phyloP scores from a whole-genome alignment of 1,140 invertebrate genomes.

The Zaprionus inermis region DNA sequence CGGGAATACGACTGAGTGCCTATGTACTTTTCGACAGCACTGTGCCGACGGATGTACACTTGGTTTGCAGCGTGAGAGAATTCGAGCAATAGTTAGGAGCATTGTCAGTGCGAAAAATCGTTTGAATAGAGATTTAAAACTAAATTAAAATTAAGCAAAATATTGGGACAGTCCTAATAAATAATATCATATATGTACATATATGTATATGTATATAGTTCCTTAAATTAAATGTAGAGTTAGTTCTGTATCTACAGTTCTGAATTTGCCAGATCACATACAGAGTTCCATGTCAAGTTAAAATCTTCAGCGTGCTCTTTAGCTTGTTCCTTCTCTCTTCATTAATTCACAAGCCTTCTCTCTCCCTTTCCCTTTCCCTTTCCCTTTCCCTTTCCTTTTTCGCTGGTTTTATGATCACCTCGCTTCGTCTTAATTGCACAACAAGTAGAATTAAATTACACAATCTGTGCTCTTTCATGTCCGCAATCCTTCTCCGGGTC shows the following conservation, averaged over 20 bases:
- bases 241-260: no score
- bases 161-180: no score
- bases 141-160: neutral
- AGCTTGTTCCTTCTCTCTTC: neutral
- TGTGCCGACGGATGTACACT: neutral
- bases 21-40: conserved; percentile 9
- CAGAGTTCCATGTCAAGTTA: neutral
- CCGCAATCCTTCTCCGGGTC: neutral
- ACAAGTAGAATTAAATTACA: conserved; percentile 13
- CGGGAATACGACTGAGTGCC: neutral
- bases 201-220: no score
- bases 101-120: neutral
- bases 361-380: neutral
- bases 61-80: neutral
- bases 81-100: neutral
- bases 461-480: neutral
- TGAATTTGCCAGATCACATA: neutral
- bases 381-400: neutral
- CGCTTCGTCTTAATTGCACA: conserved; percentile 21
- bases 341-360: no score
- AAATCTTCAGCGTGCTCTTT: neutral
- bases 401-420: conserved; percentile 3
- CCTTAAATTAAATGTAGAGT: no score
- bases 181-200: no score
- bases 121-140: neutral